phyloP scores from a whole-genome alignment of 2,888 invertebrate species.

The Zaprionus obscuricornis region DNA sequence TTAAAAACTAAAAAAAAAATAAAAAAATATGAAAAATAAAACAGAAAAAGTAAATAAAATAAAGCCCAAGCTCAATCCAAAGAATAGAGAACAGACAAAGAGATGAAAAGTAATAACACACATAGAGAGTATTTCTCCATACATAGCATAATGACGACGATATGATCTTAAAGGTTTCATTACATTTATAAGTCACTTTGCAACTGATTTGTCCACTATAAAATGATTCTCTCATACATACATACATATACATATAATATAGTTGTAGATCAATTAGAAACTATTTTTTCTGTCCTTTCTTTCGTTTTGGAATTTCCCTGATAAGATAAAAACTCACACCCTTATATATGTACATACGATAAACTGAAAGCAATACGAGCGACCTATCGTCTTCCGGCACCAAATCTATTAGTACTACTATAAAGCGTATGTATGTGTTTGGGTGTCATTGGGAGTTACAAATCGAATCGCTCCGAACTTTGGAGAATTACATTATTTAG shows the following conservation, averaged over 20 bases:
- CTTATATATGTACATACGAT: neutral
- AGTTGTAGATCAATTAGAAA: slow-evolving; percentile 2
- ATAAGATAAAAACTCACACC: neutral
- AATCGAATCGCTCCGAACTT: slow-evolving; percentile 2
- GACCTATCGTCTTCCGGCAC: slow-evolving; percentile 20
- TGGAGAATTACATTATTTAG: slow-evolving; percentile 22
- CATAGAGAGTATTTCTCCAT: too few relatives aligned
- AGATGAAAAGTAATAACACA: neutral
- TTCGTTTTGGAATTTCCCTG: slow-evolving; percentile 1
- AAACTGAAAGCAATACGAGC: slow-evolving; percentile 45
- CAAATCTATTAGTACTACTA: too few relatives aligned
- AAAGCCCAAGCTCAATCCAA: neutral
- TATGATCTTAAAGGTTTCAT: slow-evolving; percentile 59
- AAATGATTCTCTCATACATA: slow-evolving; percentile 7
- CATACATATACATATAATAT: neutral
- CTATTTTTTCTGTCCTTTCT: slow-evolving; percentile 1
- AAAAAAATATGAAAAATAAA: neutral
- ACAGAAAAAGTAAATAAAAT: neutral
- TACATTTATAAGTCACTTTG: slow-evolving; percentile 58
- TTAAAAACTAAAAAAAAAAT: too few relatives aligned
- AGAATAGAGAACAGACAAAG: too few relatives aligned
- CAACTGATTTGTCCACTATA: slow-evolving; percentile 21
- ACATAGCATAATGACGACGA: slow-evolving; percentile 5
- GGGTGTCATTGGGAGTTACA: slow-evolving; percentile 36
- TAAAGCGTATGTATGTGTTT: neutral